A percentile compares a stretch with the other conserved stretches of the same genome.
Evolutionary conservation across 2,113 vertebrate genomes (phyloP).

Genomic region (Microcebus ravelobensis): DNA sequence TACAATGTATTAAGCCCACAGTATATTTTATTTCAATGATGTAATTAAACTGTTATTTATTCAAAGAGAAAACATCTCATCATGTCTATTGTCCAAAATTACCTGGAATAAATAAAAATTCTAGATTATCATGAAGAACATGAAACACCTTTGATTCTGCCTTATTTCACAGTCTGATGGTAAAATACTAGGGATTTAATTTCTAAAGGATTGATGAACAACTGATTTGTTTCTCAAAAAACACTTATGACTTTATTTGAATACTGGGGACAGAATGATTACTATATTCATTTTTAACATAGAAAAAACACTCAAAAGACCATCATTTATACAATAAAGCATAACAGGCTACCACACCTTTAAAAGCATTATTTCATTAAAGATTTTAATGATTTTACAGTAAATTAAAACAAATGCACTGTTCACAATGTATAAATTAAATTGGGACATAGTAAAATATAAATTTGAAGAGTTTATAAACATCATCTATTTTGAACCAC

Average conservation of each 20-base stretch:
- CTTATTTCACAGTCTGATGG: slow-evolving; percentile 77
- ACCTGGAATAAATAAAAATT: slow-evolving; percentile 81
- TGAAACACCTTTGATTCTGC: slow-evolving; percentile 57
- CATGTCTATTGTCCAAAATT: slow-evolving; percentile 82
- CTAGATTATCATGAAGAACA: slow-evolving; percentile 71
- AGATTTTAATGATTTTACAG: background rate
- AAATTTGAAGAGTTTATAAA: slow-evolving; percentile 56
- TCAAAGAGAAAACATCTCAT: slow-evolving; percentile 83
- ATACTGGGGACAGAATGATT: slow-evolving; percentile 40
- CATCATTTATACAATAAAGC: background rate
- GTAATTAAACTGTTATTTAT: slow-evolving; percentile 91
- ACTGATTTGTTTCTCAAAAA: background rate
- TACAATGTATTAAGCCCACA: slow-evolving; percentile 86
- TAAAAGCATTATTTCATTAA: slow-evolving; percentile 21
- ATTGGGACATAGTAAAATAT: slow-evolving; percentile 50
- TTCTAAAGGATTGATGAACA: slow-evolving; percentile 31
- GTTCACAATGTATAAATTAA: slow-evolving; percentile 2
- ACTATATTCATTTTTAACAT: slow-evolving; percentile 15
- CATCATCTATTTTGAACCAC: slow-evolving; percentile 62
- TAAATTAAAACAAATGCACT: slow-evolving; percentile 37
- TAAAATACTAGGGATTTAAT: slow-evolving; percentile 41
- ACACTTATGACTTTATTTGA: slow-evolving; percentile 66
- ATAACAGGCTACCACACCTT: background rate
- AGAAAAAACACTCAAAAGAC: background rate
- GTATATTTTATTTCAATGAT: slow-evolving; percentile 88